Evolutionary conservation across 2,888 invertebrate species (phyloP), one percentile per base, ranked within the genome.

Genomic region (Meteorus cinctellus): DNA sequence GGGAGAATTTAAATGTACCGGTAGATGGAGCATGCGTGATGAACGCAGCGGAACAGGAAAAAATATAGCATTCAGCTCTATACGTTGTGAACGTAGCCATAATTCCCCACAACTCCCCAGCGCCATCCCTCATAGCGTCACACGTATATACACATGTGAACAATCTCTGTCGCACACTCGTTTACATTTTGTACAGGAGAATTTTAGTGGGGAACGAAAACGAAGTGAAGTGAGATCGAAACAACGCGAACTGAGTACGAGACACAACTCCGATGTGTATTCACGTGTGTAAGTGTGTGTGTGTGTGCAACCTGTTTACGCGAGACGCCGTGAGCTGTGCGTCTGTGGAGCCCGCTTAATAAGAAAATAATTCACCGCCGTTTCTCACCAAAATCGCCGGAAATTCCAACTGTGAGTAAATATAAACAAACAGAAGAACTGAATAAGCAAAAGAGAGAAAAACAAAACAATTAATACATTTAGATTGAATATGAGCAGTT

Each of bases 241-340:
- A 41, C n/a, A 48, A 24, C 72, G 41, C 41, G 12, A 12, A 12
- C 12, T 1, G 55, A 36, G 27, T 31, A 16, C 36, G 27, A 27
- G 29, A 62, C 8, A 62, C 5, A 27, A 34, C 31, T 41, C 8
- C 29, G 34, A 59, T 31, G 62, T 60, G 34, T 24, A 24, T 24
- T 24, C 24, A 24, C 24, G 24, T 34, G 34, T 34, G 34, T 34
- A 8, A 34, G 34, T 34, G 8, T 6, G 74, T 75, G 67, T 72
- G 51, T 48, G 72, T 75, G 69, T 72, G 78, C 81, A 80, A 81
- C 81, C 81, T 81, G 81, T 80, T 80, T 78, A 81, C 79, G 76
- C 74, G 78, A 79, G 80, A 81, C 80, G 79, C 81, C 78, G 75
- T 74, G 70, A 75, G 69, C 69, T 55, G 65, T 75, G 55, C 19